These are phyloP conservation scores for Drosophila incognita DNA, from an alignment of 2,888 invertebrate species.

Conservation along the genomic window DNA sequence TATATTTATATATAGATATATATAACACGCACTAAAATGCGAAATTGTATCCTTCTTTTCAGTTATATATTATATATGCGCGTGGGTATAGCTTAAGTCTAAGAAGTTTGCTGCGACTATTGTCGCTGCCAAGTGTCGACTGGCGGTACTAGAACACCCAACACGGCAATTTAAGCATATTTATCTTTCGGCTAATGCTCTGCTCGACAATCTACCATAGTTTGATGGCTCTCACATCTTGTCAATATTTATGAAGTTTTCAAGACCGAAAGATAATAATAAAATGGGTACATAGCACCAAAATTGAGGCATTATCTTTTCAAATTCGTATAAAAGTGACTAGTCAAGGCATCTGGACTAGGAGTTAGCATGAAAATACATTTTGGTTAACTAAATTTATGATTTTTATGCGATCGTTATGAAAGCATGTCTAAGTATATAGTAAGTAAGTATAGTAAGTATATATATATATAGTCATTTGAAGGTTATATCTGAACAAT, in stretches of 20 bases:
- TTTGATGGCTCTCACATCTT: conserved; percentile 18
- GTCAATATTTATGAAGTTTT: neutral
- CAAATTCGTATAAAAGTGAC: neutral
- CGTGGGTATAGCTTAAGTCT: neutral
- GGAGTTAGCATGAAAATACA: no score
- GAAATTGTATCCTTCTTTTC: no score
- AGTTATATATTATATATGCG: neutral
- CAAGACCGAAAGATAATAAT: neutral
- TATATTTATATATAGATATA: conserved; percentile 1
- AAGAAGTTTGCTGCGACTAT: conserved; percentile 15
- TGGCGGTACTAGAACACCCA: conserved; percentile 10
- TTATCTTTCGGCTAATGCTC: conserved; percentile 16
- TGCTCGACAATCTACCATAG: conserved; percentile 18
- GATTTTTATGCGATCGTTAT: neutral
- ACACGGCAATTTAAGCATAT: conserved; percentile 33
- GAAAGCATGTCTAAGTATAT: neutral
- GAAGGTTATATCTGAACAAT: neutral
- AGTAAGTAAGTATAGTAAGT: neutral
- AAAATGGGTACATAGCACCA: neutral
- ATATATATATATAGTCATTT: neutral
- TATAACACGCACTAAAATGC: no score
- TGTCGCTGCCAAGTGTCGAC: conserved; percentile 40
- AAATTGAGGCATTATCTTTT: neutral
- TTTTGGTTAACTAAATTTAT: neutral
- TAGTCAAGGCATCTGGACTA: no score